phyloP scores from a whole-genome alignment of 2,113 vertebrate species.

The Microtus oregoni region DNA sequence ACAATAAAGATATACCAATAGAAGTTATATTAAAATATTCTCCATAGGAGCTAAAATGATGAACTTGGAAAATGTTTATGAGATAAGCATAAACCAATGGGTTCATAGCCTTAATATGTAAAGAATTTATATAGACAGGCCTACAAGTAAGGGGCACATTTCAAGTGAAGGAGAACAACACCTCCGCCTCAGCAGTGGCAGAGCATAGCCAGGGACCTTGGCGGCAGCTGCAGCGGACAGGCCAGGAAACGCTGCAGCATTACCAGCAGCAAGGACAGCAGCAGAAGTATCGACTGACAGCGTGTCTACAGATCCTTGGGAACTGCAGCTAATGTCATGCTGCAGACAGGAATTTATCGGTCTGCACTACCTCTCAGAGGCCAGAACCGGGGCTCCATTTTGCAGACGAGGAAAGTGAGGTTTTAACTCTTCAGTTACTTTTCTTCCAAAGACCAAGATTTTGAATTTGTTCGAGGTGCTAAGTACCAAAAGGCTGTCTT shows the following conservation, averaged over 20 bases:
- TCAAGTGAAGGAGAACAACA: neutral
- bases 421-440: neutral
- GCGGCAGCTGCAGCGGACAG: too few species aligned
- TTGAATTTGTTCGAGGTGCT: neutral
- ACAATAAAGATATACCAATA: neutral
- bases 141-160: neutral
- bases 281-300: too few species aligned
- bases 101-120: neutral
- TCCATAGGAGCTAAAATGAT: neutral
- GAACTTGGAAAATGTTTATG: neutral
- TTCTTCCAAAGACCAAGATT: neutral
- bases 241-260: neutral
- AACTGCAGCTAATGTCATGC: too few species aligned
- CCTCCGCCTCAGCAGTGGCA: neutral
- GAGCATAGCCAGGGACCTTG: neutral
- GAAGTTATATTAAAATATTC: neutral
- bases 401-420: constrained; percentile 3
- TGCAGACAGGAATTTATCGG: neutral
- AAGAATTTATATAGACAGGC: neutral
- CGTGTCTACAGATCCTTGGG: neutral
- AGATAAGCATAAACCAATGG: neutral
- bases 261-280: neutral
- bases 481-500: neutral
- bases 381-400: neutral
- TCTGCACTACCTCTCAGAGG: neutral